Conservation (phyloP, 30 jellyfish, hydroid and myxozoan genomes). For the Clytia hemisphaerica region DNA sequence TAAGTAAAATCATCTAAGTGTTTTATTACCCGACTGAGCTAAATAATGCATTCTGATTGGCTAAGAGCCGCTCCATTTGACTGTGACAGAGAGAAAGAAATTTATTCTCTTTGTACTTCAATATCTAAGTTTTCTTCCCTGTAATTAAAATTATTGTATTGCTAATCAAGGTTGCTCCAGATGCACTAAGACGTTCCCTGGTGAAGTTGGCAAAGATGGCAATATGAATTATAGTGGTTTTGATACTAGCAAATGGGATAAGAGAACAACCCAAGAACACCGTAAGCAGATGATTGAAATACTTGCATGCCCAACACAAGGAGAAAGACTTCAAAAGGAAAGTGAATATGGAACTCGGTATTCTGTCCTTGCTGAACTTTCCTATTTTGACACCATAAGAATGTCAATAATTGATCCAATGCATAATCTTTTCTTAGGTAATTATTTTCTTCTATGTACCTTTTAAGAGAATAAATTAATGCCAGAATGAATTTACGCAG, state of each 20-base stretch:
- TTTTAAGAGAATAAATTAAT: no score
- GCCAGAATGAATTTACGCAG: no score
- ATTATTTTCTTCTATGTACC: no score
- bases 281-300: constrained; percentile 13
- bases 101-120: no score
- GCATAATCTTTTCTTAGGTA: constrained; percentile 24
- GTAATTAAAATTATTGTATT: no score
- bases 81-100: no score
- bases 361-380: constrained; percentile 17
- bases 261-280: constrained; percentile 20
- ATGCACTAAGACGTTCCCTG: constrained; percentile 30
- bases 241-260: constrained; percentile 16
- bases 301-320: background rate
- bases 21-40: no score
- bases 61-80: no score
- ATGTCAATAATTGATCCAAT: constrained; percentile 26
- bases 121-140: no score
- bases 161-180: constrained; percentile 22
- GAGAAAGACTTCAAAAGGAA: constrained; percentile 4
- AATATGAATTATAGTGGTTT: constrained; percentile 9
- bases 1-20: no score
- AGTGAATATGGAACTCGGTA: constrained; percentile 13
- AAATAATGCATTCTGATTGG: no score
- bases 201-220: background rate
- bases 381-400: constrained; percentile 10